Evolutionary conservation across 1,140 invertebrate genomes (phyloP), one percentile per base, ranked within the genome.

Genomic region (Caligus rogercresseyi): DNA sequence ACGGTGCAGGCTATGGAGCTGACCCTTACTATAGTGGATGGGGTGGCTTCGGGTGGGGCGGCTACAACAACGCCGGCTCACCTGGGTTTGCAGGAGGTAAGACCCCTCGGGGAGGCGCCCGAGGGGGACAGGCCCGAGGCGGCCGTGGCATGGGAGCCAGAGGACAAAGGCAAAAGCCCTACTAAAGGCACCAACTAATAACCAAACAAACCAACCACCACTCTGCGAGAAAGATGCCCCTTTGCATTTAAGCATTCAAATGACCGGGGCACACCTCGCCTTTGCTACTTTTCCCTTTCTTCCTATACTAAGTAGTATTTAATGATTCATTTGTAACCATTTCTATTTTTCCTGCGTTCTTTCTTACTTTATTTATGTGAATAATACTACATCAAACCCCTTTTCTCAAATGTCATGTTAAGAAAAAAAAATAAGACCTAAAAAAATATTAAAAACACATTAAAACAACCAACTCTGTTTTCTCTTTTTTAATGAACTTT

Each of bases 1-100:
- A 65, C 43, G 21, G 65, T 20, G 25, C 14, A 23, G 55, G 52
- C 26, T 63, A 53, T 52, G 61, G 61, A 19, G 60, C 16, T 13
- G 55, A 24, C 16, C 55, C 16, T 16, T 16, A 23, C 16, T 63
- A 59, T 51, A 54, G 61, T 16, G 61, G 43, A 23, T 62, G 43
- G 31, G 60, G 43, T 19, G 60, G 60, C n/a, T 62, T 54, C 19
- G 60, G 51, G 15, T 21, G 56, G 24, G 31, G 31, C n/a, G 31
- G 31, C 7, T 43, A 43, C n/a, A 43, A 43, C 31, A 43, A 43
- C 31, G 31, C 31, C n/a, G 31, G 31, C 31, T 43, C 31, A 11
- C 31, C 31, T 7, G 31, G 31, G n/a, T 43, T 43, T 43, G 31
- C 31, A 11, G 31, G 31, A 43, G 31, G 31, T 43, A 43, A 43